Base-by-base conservation (phyloP, 2,113 vertebrate species). In the Ornithorhynchus anatinus region DNA sequence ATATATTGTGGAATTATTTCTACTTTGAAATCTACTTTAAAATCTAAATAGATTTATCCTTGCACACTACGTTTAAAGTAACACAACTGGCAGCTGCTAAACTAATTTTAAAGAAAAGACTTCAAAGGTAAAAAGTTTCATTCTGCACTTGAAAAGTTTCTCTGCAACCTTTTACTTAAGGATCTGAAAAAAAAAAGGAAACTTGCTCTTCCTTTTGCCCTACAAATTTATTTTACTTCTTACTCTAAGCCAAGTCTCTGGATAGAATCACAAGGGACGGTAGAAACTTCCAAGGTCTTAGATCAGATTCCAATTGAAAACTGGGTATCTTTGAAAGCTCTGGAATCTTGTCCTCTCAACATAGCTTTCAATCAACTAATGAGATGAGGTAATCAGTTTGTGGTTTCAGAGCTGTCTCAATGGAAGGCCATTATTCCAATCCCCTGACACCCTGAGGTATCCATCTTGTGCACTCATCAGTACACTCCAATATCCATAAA, bases 331-430 rank as follows among this genome's bases (percentile, higher is more conserved):
- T 74, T 72, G 82, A 90, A 86, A 89, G 89, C 78, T 39, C 80
- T 78, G 58, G 70, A 82, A 44, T 75, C 82, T 71, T 23, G 64
- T 76, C 67, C 75, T 69, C 65, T 79, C 45, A 59, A 47, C 33
- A 72, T 82, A 78, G 62, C 39, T 84, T 88, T 87, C 86, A 83
- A 89, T 88, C 88, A 86, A 68, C 88, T 91, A 89, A 89, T 80
- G 77, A 86, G 87, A 92, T 87, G 88, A 91, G 84, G 80, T 89
- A 76, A 93, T 89, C 82, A 27, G 2, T 59, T 69, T 69, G 82
- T 20, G 57, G 81, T 87, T 89, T 85, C 81, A 64, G 54, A 51
- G 72, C 58, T 82, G 77, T 72, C 84, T 81, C 81, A 47, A 69
- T 1, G 29, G 71, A 2, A 89, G 79, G 76, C 89, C 90, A 90